Base-by-base conservation (phyloP, 1,140 invertebrate genomes). In the Bombus terrestris region DNA sequence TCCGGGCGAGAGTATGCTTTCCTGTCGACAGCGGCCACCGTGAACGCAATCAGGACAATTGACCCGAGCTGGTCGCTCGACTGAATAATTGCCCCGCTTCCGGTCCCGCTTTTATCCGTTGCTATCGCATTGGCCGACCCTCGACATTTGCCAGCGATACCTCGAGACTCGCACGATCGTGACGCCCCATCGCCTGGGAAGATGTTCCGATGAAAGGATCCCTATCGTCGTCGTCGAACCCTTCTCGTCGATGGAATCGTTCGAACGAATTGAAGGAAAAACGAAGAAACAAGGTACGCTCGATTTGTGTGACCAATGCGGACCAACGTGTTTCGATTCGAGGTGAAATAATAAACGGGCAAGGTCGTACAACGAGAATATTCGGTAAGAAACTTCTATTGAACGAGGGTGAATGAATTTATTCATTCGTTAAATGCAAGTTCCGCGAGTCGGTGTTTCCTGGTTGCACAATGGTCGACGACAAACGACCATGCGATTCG, bases 31-130 rank as follows among this genome's bases (percentile, higher is more conserved):
- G 57, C 76, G 73, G 64, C 64, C 76, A 88, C 82, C 82, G 84
- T 85, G 84, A 53, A 84, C 73, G 81, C 87, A 86, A 90, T 90
- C 87, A 57, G 74, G 83, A 90, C 88, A 88, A 90, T 90, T 90
- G 88, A 89, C 83, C 83, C 62, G 71, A 85, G 76, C 85, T 82
- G 75, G 43, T 59, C 85, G 76, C 78, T 92, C 88, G 86, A 86
- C 72, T 86, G 89, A 89, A 89, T 92, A 92, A 93, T 93, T 92
- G 92, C 81, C 88, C 59, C 69, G 86, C 90, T 93, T 93, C 92
- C 92, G 92, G 92, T 90, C 86, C 86, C 81, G 85, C 89, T 91
- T 91, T 92, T 90, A 88, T 91, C 68, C 77, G 68, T 8, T 66
- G 18, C 32, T 28, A 47, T 22, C 47, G 62, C 59, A 57, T 62